Conservation (phyloP, 2,113 vertebrate genomes). For the Eulacestoma nigropectus region DNA sequence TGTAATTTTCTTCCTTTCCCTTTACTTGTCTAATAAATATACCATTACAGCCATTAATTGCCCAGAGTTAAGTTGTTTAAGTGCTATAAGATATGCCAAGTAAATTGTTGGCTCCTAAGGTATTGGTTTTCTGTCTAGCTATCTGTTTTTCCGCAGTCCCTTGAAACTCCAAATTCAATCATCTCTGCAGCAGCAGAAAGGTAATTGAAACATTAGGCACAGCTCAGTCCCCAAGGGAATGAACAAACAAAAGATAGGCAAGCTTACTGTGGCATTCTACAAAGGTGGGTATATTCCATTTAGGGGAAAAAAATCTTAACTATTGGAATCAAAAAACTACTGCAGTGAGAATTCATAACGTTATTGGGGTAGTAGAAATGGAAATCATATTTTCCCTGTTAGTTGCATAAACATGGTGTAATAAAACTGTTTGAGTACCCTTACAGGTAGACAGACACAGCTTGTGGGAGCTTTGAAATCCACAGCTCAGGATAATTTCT, state of each 20-base stretch:
- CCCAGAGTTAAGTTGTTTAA: conserved; percentile 43
- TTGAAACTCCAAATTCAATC: conserved; percentile 45
- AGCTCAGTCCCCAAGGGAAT: neutral
- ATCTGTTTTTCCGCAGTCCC: neutral
- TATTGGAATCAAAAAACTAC: neutral
- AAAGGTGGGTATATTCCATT: neutral
- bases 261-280: neutral
- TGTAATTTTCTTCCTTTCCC: conserved; percentile 17
- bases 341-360: neutral
- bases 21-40: conserved; percentile 51
- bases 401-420: neutral
- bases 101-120: neutral
- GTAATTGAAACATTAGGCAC: conserved; percentile 34
- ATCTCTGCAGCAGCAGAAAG: conserved; percentile 1
- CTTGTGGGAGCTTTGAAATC: neutral
- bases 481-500: neutral
- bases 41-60: conserved; percentile 34
- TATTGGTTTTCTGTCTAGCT: conserved; percentile 55
- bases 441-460: neutral
- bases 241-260: neutral
- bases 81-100: conserved; percentile 3
- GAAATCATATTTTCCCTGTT: neutral
- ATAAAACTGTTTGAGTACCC: neutral
- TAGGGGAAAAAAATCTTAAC: neutral
- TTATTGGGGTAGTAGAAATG: neutral